These are phyloP conservation scores for Bubo bubo DNA, from an alignment of 2,113 vertebrate genomes.

Conservation along the genomic window DNA sequence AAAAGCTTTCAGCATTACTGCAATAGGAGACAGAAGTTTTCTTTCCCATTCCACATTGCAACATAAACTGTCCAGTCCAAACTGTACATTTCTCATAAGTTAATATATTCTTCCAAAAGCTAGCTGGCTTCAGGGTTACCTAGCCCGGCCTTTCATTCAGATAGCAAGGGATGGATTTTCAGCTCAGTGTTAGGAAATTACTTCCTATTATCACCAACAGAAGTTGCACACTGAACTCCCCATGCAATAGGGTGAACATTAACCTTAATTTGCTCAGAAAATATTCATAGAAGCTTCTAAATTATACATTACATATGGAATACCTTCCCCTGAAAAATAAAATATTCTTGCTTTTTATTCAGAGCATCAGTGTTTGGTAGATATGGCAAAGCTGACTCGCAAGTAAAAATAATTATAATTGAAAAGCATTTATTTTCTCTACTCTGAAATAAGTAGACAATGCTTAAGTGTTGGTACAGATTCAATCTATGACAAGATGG, in stretches of 20 bases:
- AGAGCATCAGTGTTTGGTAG: neutral
- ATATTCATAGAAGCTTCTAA: neutral
- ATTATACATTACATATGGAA: neutral
- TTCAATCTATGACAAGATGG: neutral
- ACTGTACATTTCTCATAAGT: neutral
- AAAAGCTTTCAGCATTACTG: neutral
- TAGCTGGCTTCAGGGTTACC: neutral
- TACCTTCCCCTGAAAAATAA: neutral
- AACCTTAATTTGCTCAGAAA: neutral
- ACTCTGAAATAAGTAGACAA: neutral
- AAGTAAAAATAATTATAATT: neutral
- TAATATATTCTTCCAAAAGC: neutral
- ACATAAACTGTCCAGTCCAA: neutral
- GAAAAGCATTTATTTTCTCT: neutral
- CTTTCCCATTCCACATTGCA: neutral
- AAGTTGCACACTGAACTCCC: neutral
- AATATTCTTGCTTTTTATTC: neutral
- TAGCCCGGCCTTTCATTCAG: neutral
- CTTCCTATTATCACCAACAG: neutral
- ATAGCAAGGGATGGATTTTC: neutral
- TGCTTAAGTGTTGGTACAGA: neutral
- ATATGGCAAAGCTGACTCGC: neutral
- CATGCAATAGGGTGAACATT: neutral
- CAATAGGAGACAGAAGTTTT: neutral
- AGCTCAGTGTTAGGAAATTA: neutral